Evolutionary conservation across 2,113 vertebrate genomes (phyloP).

Genomic region (Helogale parvula): DNA sequence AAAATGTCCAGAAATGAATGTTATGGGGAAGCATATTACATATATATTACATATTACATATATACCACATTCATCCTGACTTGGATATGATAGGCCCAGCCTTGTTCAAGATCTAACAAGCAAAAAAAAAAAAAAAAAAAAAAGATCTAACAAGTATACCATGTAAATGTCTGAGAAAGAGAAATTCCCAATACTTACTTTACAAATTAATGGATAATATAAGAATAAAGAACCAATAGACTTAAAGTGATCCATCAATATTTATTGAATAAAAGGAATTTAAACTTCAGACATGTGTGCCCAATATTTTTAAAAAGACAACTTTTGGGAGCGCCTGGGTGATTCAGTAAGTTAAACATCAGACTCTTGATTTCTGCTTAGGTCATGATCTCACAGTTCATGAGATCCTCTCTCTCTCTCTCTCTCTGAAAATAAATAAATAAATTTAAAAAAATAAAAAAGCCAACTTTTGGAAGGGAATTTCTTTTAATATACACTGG

Average conservation of each 20-base stretch:
- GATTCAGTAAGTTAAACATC: no score
- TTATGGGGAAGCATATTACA: not conserved
- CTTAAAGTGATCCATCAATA: not conserved
- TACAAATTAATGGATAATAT: not conserved
- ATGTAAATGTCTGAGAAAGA: not conserved
- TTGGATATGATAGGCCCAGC: not conserved
- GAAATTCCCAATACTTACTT: not conserved
- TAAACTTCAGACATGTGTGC: not conserved
- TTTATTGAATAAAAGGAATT: conserved; percentile 23
- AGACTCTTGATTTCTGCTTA: no score
- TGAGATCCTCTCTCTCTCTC: no score
- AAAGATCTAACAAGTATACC: not conserved
- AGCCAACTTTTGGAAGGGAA: not conserved
- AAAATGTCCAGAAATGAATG: not conserved
- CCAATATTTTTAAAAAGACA: not conserved
- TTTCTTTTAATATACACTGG: not conserved
- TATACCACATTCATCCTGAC: not conserved
- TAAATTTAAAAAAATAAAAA: not conserved
- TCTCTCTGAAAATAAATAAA: no score
- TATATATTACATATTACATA: not conserved
- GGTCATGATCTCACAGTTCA: no score
- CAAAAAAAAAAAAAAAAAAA: no score
- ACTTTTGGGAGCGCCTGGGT: no score
- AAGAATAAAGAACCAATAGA: not conserved
- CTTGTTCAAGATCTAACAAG: not conserved